Evolutionary conservation across 2,888 invertebrate species (phyloP).

Genomic region (Drosophila neutralis): DNA sequence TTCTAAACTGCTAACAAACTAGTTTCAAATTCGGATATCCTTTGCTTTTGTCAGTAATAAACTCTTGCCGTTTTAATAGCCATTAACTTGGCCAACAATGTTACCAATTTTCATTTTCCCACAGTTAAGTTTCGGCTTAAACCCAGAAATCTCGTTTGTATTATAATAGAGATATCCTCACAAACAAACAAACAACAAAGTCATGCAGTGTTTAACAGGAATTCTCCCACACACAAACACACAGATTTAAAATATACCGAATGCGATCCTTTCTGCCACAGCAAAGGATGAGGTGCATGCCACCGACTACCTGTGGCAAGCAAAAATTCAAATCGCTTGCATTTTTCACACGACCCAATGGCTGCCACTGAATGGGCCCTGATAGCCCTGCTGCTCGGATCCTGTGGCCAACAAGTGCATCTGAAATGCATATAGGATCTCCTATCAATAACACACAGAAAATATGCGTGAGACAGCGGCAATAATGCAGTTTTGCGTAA

Average conservation of each 20-base stretch:
- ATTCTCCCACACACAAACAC: slow-evolving; percentile 69
- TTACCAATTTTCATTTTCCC: slow-evolving; percentile 58
- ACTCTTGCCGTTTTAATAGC: slow-evolving; percentile 51
- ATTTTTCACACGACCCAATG: slow-evolving; percentile 70
- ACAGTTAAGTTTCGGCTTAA: slow-evolving; percentile 52
- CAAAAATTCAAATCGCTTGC: slow-evolving; percentile 73
- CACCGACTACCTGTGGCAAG: slow-evolving; percentile 62
- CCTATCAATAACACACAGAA: slow-evolving; percentile 46
- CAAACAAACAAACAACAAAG: slow-evolving; percentile 71
- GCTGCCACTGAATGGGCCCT: slow-evolving; percentile 53
- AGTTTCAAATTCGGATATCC: slow-evolving; percentile 22
- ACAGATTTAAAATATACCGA: slow-evolving; percentile 62
- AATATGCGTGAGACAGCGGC: slow-evolving; percentile 70
- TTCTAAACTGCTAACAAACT: background rate
- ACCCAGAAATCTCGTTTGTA: slow-evolving; percentile 34
- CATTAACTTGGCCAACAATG: slow-evolving; percentile 60
- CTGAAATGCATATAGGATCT: slow-evolving; percentile 19
- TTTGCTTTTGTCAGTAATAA: background rate
- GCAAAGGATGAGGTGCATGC: slow-evolving; percentile 65
- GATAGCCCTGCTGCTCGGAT: slow-evolving; percentile 24
- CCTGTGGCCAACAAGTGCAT: slow-evolving; percentile 73
- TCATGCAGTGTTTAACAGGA: slow-evolving; percentile 74
- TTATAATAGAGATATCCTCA: slow-evolving; percentile 66
- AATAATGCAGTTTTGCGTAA: slow-evolving; percentile 63
- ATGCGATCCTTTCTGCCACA: slow-evolving; percentile 63